These are phyloP conservation scores for Sprattus sprattus DNA, from an alignment of 2,113 vertebrate species.

Conservation along the genomic window DNA sequence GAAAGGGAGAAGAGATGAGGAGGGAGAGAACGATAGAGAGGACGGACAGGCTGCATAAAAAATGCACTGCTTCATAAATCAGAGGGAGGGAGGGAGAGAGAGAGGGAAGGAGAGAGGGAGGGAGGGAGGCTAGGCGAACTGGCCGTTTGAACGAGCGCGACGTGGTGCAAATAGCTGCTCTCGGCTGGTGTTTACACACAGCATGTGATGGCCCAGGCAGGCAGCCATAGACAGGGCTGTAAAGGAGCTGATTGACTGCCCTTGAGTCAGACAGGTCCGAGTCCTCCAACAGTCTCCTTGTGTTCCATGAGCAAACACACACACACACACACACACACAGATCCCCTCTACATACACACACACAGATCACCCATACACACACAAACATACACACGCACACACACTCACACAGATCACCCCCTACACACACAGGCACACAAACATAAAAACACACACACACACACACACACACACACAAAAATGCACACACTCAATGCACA, in stretches of 20 bases:
- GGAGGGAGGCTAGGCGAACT: neutral
- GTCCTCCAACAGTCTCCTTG: neutral
- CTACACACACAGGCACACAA: neutral
- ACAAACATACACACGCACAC: neutral
- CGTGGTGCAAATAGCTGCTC: slow-evolving; percentile 30
- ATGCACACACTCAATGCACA: neutral
- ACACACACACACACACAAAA: neutral
- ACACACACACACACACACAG: neutral
- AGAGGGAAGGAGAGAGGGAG: neutral
- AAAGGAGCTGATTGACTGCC: slow-evolving; percentile 33
- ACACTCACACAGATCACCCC: neutral
- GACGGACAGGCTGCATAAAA: slow-evolving; percentile 33
- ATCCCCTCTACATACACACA: neutral
- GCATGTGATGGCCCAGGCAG: neutral
- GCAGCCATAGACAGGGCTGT: slow-evolving; percentile 40
- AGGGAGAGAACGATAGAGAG: slow-evolving; percentile 19
- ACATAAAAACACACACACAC: neutral
- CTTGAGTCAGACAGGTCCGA: slow-evolving; percentile 22
- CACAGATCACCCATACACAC: neutral
- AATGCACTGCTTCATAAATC: slow-evolving; percentile 45
- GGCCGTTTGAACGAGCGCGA: slow-evolving; percentile 7
- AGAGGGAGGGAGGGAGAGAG: slow-evolving; percentile 9
- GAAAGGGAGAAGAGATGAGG: slow-evolving; percentile 11
- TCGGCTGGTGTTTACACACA: slow-evolving; percentile 42
- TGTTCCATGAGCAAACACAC: neutral